Base-by-base conservation (phyloP, 2,113 vertebrate genomes). In the Hystrix brachyura region DNA sequence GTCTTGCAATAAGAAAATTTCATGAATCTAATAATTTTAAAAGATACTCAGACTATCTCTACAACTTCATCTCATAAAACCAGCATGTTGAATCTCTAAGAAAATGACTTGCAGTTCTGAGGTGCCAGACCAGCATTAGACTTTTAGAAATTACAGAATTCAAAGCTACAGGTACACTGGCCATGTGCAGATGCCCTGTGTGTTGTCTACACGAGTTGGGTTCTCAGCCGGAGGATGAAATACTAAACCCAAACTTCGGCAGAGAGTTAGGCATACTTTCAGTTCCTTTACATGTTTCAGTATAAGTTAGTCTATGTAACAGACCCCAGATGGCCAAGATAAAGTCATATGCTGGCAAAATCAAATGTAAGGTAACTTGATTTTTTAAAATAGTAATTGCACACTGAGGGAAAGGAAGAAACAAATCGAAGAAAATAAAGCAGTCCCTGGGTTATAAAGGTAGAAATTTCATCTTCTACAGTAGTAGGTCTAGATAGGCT, bases 351-450 rank as follows among this genome's bases (percentile, higher is more conserved):
- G n/a, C 17, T 27, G 29, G 18, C 59, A 67, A 80, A 90, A 60
- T 91, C 86, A 74, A 93, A 60, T 46, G 17, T 57, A 78, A 57
- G 27, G 64, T 5, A 48, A 60, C 17, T 38, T 76, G 32, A 46
- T 15, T 60, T 60, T 91, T 51, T 89, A 74, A 78, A 34, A 72
- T 19, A 51, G 62, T 60, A 53, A 87, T 60, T 94, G 64, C 9
- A 72, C n/a, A 0, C 76, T 48, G 43, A 90, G 17, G 23, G 15
- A 3, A 86, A 87, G 88, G 65, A 87, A 94, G n/a, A 74, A 90
- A 82, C n/a, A 95, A 90, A 80, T 0, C 27, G 76, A 95, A 92
- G 53, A 83, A 87, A 93, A 65, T 7, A 51, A 83, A 87, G 29
- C 7, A 78, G 69, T 55, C 4, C 7, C 48, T 29, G 60, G 48